Evolutionary conservation across 2,888 invertebrate genomes (phyloP), one percentile per base, ranked within the genome.

Genomic region (Dione juno): DNA sequence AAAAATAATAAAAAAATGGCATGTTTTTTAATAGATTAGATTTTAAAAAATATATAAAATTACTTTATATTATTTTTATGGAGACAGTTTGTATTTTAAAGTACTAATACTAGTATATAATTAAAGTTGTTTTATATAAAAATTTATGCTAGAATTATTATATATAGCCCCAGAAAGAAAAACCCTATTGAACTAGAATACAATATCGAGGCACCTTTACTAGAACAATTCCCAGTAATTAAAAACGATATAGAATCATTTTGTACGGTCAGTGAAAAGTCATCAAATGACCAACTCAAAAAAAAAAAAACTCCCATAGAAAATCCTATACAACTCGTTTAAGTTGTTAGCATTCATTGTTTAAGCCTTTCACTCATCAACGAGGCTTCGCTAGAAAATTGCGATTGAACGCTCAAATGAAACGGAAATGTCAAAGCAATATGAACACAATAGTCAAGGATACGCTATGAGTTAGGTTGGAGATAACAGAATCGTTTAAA

Each of bases 271-370:
- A 45, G 45, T 28, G 13, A 61, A 59, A 45, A 28, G 10, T 35
- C 54, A 35, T n/a, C 37, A 54, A 54, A 54, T 37, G 35, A n/a
- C n/a, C 45, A n/a, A 21, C 45, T n/a, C 28, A 16, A 61, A 61
- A 59, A 59, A 16, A 61, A 61, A 59, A 59, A 6, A 11, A 13
- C 5, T 10, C 21, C 14, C 0, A 43, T 43, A 61, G 14, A 61
- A 45, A 69, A 52, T 57, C 52, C 66, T 13, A 16, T 58, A 70
- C 66, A 57, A 66, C 63, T 66, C 69, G 70, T 70, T 69, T 72
- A 66, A 72, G 58, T 72, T 67, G 72, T 72, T 72, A 72, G 64
- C 57, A 58, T 63, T 70, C 70, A 72, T 72, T 72, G 72, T 70
- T 61, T 66, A 63, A 63, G 53, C 45, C 50, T 70, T 64, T 64